These are phyloP conservation scores for Heteromormyrus szaboi DNA, from an alignment of 2,797 vertebrate genomes.

Conservation along the genomic window DNA sequence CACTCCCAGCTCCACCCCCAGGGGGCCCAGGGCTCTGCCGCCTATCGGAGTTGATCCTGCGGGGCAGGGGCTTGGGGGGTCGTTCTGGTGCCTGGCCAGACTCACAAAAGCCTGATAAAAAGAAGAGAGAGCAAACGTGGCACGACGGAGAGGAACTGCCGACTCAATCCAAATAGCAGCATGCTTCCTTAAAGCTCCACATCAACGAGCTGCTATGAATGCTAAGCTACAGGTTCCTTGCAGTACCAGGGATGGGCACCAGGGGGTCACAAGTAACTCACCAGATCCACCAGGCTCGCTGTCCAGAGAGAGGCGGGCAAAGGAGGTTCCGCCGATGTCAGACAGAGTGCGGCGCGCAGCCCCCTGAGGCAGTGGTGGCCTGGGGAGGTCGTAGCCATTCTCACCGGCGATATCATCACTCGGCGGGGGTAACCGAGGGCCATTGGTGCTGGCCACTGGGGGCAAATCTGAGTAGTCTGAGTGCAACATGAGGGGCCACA, in stretches of 20 bases:
- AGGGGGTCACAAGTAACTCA: neutral
- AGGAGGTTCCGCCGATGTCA: conserved; percentile 72
- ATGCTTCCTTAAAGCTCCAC: neutral
- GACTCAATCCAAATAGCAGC: neutral
- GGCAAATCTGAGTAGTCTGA: conserved; percentile 70
- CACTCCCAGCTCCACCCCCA: conserved; percentile 34
- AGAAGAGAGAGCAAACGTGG: neutral
- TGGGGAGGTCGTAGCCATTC: conserved; percentile 81
- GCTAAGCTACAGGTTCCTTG: neutral
- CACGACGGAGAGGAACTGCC: neutral
- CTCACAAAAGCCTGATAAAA: conserved; percentile 65
- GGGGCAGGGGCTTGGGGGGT: conserved; percentile 88
- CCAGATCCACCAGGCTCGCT: conserved; percentile 43
- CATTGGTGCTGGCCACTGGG: conserved; percentile 50
- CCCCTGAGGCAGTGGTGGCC: conserved; percentile 62
- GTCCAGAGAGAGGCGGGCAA: conserved; percentile 74
- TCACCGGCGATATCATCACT: conserved; percentile 66
- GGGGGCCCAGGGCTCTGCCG: conserved; percentile 63
- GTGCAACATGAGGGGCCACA: neutral
- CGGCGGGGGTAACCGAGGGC: conserved; percentile 50
- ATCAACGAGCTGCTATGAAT: no score
- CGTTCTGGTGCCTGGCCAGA: conserved; percentile 80
- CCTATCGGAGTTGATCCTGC: conserved; percentile 87
- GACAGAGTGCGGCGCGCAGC: conserved; percentile 77
- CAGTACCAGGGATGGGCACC: neutral